These are phyloP conservation scores for Steromphala cineraria DNA, from an alignment of 2,888 invertebrate species.

Conservation along the genomic window DNA sequence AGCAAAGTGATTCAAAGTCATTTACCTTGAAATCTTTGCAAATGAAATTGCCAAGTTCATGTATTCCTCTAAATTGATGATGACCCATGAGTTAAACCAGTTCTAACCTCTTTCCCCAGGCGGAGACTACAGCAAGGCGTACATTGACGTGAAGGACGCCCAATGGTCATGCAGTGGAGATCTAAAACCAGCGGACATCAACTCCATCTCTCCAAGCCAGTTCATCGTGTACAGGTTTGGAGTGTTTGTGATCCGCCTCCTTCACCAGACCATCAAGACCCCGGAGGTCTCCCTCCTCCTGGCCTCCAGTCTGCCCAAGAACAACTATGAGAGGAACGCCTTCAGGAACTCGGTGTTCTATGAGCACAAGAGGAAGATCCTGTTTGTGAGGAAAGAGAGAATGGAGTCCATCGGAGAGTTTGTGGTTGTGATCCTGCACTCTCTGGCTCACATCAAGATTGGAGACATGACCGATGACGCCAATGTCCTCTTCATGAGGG, in stretches of 20 bases:
- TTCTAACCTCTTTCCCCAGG: conserved; percentile 49
- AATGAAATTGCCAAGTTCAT: too few species aligned
- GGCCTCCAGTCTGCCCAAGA: conserved; percentile 69
- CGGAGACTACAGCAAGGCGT: conserved; percentile 66
- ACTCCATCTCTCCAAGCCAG: conserved; percentile 65
- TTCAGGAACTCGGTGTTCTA: conserved; percentile 70
- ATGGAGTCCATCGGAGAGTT: conserved; percentile 73
- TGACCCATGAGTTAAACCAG: background rate
- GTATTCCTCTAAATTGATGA: background rate
- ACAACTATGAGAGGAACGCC: conserved; percentile 69
- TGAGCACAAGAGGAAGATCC: conserved; percentile 64
- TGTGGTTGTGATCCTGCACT: conserved; percentile 70
- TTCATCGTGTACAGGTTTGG: conserved; percentile 72
- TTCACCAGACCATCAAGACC: conserved; percentile 58
- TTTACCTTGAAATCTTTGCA: too few species aligned
- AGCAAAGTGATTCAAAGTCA: too few species aligned
- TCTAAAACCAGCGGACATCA: conserved; percentile 64
- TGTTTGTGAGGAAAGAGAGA: conserved; percentile 70
- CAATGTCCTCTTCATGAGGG: conserved; percentile 67
- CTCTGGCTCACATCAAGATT: conserved; percentile 70
- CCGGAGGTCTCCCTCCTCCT: conserved; percentile 69
- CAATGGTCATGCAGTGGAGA: conserved; percentile 71
- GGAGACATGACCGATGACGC: conserved; percentile 69
- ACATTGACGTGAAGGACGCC: conserved; percentile 72
- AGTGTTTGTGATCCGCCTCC: conserved; percentile 68